A percentile compares a stretch with the other conserved stretches of the same genome.
Conservation (phyloP, 2,797 vertebrate genomes). For the Tamandua tetradactyla region DNA sequence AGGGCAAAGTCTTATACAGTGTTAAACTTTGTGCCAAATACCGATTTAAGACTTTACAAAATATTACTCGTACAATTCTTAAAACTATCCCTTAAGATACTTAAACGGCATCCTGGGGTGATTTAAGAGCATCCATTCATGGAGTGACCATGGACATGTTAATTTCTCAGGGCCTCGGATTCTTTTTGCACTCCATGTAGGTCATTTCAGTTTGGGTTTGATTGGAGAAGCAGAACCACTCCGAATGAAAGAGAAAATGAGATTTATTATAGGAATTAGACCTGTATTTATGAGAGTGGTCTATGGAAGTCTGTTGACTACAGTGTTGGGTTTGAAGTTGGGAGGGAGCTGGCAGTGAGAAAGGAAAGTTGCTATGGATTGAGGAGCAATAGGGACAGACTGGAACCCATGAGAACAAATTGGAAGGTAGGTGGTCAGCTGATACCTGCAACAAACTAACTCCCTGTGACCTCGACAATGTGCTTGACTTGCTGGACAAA, state of each 20-base stretch:
- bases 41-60: neutral
- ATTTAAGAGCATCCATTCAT: neutral
- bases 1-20: neutral
- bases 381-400: neutral
- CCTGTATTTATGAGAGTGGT: neutral
- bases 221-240: neutral
- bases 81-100: neutral
- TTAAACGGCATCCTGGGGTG: neutral
- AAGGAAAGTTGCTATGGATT: neutral
- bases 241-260: neutral
- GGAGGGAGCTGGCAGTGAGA: neutral
- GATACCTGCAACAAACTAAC: neutral
- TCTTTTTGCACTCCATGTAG: neutral
- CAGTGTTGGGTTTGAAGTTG: neutral
- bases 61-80: neutral
- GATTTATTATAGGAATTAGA: neutral
- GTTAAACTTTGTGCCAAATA: neutral
- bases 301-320: neutral
- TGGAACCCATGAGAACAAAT: neutral
- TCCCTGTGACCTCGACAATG: neutral
- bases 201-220: neutral
- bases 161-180: neutral
- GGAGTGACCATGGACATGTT: neutral
- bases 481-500: neutral
- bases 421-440: neutral